A percentile compares a stretch with the other conserved stretches of the same genome.
Evolutionary conservation across 1,140 invertebrate genomes (phyloP).

Genomic region (Sarcophaga peregrina): DNA sequence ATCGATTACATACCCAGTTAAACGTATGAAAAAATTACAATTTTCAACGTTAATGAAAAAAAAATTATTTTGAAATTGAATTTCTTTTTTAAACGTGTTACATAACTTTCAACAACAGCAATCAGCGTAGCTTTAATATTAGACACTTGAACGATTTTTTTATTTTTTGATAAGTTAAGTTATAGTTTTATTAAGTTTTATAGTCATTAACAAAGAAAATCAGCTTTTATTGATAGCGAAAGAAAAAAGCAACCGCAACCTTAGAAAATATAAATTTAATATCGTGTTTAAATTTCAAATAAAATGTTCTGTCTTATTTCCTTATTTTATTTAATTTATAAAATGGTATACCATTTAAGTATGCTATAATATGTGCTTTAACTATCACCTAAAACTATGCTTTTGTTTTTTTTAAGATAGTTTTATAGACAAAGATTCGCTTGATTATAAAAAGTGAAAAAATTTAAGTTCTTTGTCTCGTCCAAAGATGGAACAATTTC

Average conservation of each 20-base stretch:
- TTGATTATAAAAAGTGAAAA: no score
- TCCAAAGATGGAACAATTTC: neutral
- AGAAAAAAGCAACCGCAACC: no score
- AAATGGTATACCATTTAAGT: no score
- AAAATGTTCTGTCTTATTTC: no score
- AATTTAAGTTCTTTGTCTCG: neutral
- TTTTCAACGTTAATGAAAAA: neutral
- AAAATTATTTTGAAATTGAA: neutral
- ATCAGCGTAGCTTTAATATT: neutral
- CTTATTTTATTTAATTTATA: no score
- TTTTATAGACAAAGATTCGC: no score
- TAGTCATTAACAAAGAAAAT: neutral
- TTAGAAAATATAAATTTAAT: no score
- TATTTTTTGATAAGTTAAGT: neutral
- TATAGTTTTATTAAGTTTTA: neutral
- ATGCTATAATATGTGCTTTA: no score
- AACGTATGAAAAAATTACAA: neutral
- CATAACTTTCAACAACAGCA: neutral
- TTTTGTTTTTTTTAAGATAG: no score
- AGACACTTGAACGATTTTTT: neutral
- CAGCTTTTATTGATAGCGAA: neutral
- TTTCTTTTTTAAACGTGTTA: constrained; percentile 24
- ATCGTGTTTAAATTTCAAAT: no score
- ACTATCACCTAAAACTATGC: no score
- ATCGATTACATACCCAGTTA: constrained; percentile 64